Evolutionary conservation across 2,888 invertebrate genomes (phyloP), one percentile per base, ranked within the genome.

Genomic region (Molanna angustata): DNA sequence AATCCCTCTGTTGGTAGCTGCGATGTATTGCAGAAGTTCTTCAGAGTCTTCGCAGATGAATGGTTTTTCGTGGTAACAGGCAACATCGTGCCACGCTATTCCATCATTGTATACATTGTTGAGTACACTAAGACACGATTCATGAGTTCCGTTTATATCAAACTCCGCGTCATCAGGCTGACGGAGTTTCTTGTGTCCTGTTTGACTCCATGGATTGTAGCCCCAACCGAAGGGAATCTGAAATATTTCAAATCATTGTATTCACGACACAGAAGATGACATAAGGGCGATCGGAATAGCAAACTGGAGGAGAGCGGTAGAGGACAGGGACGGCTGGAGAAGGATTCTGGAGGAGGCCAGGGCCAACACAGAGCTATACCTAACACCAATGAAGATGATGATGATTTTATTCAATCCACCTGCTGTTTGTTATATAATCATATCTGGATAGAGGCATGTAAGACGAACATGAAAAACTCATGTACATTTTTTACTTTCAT

Each of bases 51-150:
- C 94, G 70, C 93, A 94, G 62, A 94, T 84, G 68, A 93, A 83
- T 1, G 93, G 93, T 68, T 94, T 94, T 73, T 93, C 90, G 73
- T 93, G 93, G 72, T 93, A 92, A 72, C 93, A 93, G 60, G 92
- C 92, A 48, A 93, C 92, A 71, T 93, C 93, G 73, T 93, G 93
- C 93, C 93, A 94, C 61, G 90, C 90, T 68, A 94, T 90, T 60
- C 93, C 93, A 67, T 94, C 94, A 66, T 88, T 90, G 80, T 94
- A 94, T 4, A 94, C 93, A 71, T 94, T 94, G 79, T 94, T 93
- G 59, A 94, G 79, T 58, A 93, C 81, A 51, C 90, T 88, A 65
- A 94, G 71, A 65, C 94, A 94, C 31, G 93, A 91, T 70, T 94
- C 93, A 59, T 83, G 84, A 57, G 92, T 93, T 56, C 86, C 83